Conservation (phyloP, 2,113 vertebrate species). For the Pampusana beccarii region DNA sequence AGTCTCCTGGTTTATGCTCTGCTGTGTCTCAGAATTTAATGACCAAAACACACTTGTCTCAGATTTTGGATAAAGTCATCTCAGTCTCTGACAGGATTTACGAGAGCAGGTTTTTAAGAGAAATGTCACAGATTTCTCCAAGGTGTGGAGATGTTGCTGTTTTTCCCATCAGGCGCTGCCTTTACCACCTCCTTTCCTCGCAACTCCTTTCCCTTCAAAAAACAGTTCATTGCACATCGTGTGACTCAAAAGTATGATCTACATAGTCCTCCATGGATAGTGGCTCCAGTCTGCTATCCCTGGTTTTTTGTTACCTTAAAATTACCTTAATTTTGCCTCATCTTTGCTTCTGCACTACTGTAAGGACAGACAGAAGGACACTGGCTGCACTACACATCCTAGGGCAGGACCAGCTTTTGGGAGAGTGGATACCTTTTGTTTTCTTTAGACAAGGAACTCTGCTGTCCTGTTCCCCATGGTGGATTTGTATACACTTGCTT, state of each 20-base stretch:
- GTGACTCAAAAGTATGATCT: neutral
- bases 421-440: neutral
- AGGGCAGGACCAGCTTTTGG: neutral
- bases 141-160: neutral
- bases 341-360: neutral
- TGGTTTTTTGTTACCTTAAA: no score
- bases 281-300: neutral
- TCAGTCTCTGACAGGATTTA: neutral
- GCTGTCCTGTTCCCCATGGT: neutral
- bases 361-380: neutral
- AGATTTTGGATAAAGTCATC: neutral
- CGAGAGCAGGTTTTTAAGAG: neutral
- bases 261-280: fast-evolving
- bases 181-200: neutral
- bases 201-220: no score
- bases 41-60: neutral
- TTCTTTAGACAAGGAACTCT: neutral
- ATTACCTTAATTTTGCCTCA: neutral
- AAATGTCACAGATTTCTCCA: neutral
- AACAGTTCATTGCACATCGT: neutral
- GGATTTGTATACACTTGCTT: neutral
- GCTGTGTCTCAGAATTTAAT: neutral
- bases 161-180: neutral
- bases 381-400: no score
- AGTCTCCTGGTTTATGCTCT: neutral